These are phyloP conservation scores for Australoheros facetus DNA, from an alignment of 2,797 vertebrate genomes.

Conservation along the genomic window DNA sequence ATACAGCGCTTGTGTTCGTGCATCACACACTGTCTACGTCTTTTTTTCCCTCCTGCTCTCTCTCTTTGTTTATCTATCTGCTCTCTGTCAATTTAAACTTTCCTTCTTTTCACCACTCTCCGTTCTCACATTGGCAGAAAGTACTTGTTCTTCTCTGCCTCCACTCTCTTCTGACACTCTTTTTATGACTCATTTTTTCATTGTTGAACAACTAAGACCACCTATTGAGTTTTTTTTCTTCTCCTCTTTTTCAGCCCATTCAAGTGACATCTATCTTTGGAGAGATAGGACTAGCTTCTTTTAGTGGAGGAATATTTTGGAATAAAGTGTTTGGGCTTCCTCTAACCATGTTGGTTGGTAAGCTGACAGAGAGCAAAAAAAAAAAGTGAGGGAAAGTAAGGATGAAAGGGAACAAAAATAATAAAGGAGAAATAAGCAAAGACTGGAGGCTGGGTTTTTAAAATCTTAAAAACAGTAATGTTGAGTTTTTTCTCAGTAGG, in stretches of 20 bases:
- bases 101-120: constrained; percentile 2
- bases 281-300: neutral
- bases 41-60: constrained; percentile 2
- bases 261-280: constrained; percentile 2
- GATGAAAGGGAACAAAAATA: neutral
- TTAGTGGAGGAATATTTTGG: neutral
- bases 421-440: neutral
- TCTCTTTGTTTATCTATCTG: constrained; percentile 39
- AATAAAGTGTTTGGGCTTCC: constrained; percentile 4
- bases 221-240: neutral
- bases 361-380: constrained; percentile 14
- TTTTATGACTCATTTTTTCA: constrained; percentile 1
- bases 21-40: constrained; percentile 26
- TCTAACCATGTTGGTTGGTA: constrained; percentile 28
- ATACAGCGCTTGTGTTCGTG: constrained; percentile 35
- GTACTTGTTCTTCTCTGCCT: neutral
- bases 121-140: constrained; percentile 1
- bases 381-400: neutral
- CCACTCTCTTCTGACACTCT: constrained; percentile 15
- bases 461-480: neutral
- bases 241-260: neutral
- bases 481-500: neutral
- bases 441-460: neutral
- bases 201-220: constrained; percentile 8
- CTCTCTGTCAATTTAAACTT: constrained; percentile 26